Percentiles rank a stretch among this genome's conserved stretches.
These are phyloP conservation scores for Ostrea edulis DNA, from an alignment of 1,140 invertebrate species.

Conservation along the genomic window DNA sequence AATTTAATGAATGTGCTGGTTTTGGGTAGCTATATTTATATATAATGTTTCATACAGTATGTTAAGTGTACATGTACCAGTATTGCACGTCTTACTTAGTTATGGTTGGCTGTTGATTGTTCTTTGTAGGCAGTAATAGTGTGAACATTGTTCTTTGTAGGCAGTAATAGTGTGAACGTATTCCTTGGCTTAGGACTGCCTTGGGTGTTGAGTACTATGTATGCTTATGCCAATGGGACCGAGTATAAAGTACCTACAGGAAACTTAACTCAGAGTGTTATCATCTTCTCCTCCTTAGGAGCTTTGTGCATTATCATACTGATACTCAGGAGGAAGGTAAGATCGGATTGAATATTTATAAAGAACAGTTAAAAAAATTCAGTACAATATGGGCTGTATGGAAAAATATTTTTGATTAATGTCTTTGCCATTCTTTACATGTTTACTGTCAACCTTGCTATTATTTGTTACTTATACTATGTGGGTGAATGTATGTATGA, in stretches of 20 bases:
- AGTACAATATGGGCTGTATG: no score
- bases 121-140: constrained; percentile 79
- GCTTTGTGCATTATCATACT: constrained; percentile 81
- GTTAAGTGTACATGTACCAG: not conserved
- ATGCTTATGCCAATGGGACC: constrained; percentile 79
- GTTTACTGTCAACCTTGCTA: no score
- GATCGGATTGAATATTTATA: not conserved
- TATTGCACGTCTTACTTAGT: not conserved
- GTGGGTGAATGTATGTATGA: no score
- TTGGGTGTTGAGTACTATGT: constrained; percentile 83
- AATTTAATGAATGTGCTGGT: no score
- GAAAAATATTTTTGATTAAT: no score
- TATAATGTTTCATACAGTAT: not conserved
- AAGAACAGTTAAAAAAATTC: no score
- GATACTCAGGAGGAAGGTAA: constrained; percentile 80
- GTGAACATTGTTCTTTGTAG: constrained; percentile 81
- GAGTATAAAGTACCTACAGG: constrained; percentile 80
- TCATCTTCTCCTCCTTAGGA: constrained; percentile 81
- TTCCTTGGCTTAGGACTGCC: constrained; percentile 85
- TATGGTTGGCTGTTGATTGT: not conserved
- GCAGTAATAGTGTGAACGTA: constrained; percentile 83
- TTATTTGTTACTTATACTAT: no score
- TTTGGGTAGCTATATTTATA: no score
- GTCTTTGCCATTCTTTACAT: no score
- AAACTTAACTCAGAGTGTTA: constrained; percentile 82